Conservation (phyloP, 2,113 vertebrate species). For the Corydoras maculifer region DNA sequence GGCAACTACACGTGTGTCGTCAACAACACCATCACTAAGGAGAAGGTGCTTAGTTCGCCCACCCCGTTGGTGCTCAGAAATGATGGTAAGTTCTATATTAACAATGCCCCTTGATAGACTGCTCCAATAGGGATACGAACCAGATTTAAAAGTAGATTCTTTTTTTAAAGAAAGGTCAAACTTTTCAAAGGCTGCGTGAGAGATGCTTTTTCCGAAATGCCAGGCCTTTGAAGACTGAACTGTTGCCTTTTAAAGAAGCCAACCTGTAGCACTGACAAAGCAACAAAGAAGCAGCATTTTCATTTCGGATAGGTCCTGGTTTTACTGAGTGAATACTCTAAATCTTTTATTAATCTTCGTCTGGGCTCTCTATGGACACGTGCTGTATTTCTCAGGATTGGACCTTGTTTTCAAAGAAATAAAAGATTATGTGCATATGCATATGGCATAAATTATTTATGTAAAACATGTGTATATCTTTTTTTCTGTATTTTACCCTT, state of each 20-base stretch:
- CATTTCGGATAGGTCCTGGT: slow-evolving; percentile 52
- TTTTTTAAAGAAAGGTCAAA: slow-evolving; percentile 27
- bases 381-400: slow-evolving; percentile 24
- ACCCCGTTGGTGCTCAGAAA: slow-evolving; percentile 84
- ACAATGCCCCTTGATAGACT: neutral
- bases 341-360: slow-evolving; percentile 54
- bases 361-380: slow-evolving; percentile 37
- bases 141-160: slow-evolving; percentile 24
- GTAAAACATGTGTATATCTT: slow-evolving; percentile 32
- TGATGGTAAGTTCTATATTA: slow-evolving; percentile 69
- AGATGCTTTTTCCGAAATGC: slow-evolving; percentile 29
- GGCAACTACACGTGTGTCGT: slow-evolving; percentile 92
- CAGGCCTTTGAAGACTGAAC: slow-evolving; percentile 39
- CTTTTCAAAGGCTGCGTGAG: slow-evolving; percentile 31
- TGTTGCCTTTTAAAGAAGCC: slow-evolving; percentile 34
- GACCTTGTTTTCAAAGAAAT: slow-evolving; percentile 32
- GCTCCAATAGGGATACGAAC: slow-evolving; percentile 12
- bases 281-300: slow-evolving; percentile 52
- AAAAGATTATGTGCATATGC: slow-evolving; percentile 28
- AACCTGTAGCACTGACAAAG: slow-evolving; percentile 41
- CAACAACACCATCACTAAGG: slow-evolving; percentile 69
- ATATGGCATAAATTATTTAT: slow-evolving; percentile 52
- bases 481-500: slow-evolving; percentile 48
- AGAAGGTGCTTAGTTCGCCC: slow-evolving; percentile 77
- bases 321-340: slow-evolving; percentile 48